These are phyloP conservation scores for Drosophila neocordata DNA, from an alignment of 1,140 invertebrate species.

Conservation along the genomic window DNA sequence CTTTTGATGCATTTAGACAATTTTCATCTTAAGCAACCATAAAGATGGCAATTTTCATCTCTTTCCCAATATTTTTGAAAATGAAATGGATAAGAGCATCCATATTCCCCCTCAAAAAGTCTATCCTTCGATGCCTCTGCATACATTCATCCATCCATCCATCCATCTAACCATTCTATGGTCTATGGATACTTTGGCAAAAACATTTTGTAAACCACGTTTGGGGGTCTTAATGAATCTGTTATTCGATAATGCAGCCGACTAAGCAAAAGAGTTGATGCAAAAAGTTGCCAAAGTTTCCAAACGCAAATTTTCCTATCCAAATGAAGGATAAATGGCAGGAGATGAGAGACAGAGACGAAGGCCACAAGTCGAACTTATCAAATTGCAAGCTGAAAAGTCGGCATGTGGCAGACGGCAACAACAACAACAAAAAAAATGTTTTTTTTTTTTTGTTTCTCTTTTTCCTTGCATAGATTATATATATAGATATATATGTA, in stretches of 20 bases:
- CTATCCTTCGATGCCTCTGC: not conserved
- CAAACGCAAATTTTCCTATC: conserved; percentile 39
- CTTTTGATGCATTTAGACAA: too few species aligned
- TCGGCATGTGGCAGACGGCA: not conserved
- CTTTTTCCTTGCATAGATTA: not conserved
- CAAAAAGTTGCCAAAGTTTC: conserved; percentile 71
- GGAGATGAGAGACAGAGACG: not conserved
- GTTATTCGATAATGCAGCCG: conserved; percentile 72
- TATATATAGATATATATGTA: not conserved
- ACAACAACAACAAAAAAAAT: too few species aligned
- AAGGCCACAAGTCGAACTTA: conserved; percentile 47
- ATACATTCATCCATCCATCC: too few species aligned
- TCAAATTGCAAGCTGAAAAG: conserved; percentile 41
- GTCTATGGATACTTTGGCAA: conserved; percentile 22
- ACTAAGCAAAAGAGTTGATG: conserved; percentile 33
- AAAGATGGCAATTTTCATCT: too few species aligned
- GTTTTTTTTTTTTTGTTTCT: conserved; percentile 25
- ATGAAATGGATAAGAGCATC: too few species aligned
- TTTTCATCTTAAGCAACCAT: too few species aligned
- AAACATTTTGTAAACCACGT: conserved; percentile 66
- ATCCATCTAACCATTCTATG: not conserved
- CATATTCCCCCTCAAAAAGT: not conserved
- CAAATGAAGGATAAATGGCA: conserved; percentile 29
- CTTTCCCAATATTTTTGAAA: too few species aligned
- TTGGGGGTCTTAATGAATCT: conserved; percentile 70